Conservation (phyloP, 2,888 invertebrate genomes). For the Eilema caniola region DNA sequence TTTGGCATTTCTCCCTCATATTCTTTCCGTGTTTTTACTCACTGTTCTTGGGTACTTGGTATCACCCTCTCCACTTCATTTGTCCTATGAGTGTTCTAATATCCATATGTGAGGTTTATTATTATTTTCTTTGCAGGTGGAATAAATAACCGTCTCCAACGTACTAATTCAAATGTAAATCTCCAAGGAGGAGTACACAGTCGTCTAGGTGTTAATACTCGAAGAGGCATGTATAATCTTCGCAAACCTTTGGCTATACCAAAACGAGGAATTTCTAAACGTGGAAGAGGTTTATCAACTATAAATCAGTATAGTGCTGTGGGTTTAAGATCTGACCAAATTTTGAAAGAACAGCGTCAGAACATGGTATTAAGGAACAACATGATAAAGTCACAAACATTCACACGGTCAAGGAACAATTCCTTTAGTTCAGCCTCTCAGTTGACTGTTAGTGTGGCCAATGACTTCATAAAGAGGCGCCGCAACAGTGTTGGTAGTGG, state of each 20-base stretch:
- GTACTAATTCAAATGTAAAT: slow-evolving; percentile 69
- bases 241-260: slow-evolving; percentile 74
- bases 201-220: slow-evolving; percentile 73
- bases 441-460: slow-evolving; percentile 80
- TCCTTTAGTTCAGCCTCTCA: slow-evolving; percentile 75
- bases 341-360: slow-evolving; percentile 73
- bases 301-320: slow-evolving; percentile 75
- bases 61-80: too few species aligned
- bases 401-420: slow-evolving; percentile 80
- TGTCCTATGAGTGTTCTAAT: too few species aligned
- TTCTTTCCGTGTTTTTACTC: too few species aligned
- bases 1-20: too few species aligned
- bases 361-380: slow-evolving; percentile 67
- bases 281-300: slow-evolving; percentile 75
- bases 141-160: slow-evolving; percentile 63
- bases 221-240: slow-evolving; percentile 64
- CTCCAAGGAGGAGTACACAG: slow-evolving; percentile 69
- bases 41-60: too few species aligned
- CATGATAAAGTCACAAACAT: slow-evolving; percentile 79
- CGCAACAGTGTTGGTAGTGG: slow-evolving; percentile 78
- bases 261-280: slow-evolving; percentile 79
- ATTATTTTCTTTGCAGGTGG: slow-evolving; percentile 62
- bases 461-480: slow-evolving; percentile 76
- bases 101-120: background rate
- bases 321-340: slow-evolving; percentile 82